These are phyloP conservation scores for Perdita meconis DNA, from an alignment of 2,888 invertebrate species.

Conservation along the genomic window DNA sequence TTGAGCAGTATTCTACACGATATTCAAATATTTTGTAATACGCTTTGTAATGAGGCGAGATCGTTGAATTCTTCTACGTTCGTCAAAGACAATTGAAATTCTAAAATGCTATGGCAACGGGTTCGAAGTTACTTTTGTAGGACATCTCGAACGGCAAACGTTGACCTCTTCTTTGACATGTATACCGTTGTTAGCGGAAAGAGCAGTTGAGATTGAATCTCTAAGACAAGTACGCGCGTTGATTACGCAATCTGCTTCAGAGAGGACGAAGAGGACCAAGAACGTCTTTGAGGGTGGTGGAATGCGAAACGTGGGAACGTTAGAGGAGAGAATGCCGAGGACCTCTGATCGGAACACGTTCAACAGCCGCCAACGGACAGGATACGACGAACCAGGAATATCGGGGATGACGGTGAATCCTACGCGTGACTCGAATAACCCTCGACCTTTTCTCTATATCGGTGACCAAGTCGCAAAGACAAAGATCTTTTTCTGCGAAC, in stretches of 20 bases:
- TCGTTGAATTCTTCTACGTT: too few relatives aligned
- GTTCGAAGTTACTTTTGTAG: constrained; percentile 1
- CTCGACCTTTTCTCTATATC: constrained; percentile 13
- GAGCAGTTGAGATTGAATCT: constrained; percentile 35
- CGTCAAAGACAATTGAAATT: too few relatives aligned
- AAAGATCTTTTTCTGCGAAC: constrained; percentile 21
- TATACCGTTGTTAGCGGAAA: constrained; percentile 7
- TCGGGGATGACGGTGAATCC: constrained; percentile 63
- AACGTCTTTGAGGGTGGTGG: constrained; percentile 48
- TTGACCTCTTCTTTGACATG: neutral
- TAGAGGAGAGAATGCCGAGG: constrained; percentile 20
- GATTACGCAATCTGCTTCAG: constrained; percentile 35
- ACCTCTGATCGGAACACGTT: constrained; percentile 46
- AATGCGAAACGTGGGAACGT: constrained; percentile 51
- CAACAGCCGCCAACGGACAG: constrained; percentile 39
- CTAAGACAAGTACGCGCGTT: constrained; percentile 13
- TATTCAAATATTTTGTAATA: too few relatives aligned
- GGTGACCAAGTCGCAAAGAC: constrained; percentile 23
- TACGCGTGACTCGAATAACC: constrained; percentile 68
- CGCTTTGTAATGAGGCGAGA: too few relatives aligned
- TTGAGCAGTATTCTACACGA: too few relatives aligned
- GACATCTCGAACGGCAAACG: neutral
- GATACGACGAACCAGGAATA: constrained; percentile 56
- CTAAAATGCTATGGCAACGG: too few relatives aligned
- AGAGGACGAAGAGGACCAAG: neutral